Evolutionary conservation across 2,888 invertebrate genomes (phyloP), one percentile per base, ranked within the genome.

Genomic region (Dugesia japonica): DNA sequence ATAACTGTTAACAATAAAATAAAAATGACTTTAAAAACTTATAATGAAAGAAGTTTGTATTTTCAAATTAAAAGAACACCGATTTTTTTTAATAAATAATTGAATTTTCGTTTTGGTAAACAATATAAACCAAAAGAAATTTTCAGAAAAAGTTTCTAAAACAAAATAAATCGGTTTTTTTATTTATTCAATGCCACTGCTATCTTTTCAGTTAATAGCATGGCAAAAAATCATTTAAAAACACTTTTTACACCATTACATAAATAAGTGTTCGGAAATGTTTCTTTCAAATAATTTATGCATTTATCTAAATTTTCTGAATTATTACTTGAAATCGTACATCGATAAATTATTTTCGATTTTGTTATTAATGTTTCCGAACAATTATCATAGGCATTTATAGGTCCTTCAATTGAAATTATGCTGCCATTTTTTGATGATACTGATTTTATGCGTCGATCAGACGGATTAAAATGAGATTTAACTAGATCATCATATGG

Each of bases 251-350:
- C 56, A 56, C 56, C 56, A 56, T 56, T 56, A 20, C 56, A 23
- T 56, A 56, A 56, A 56, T 56, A 56, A 23, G 56, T 56, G 56
- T 56, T 56, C n/a, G 56, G 56, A n/a, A 56, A 56, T 1, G 56
- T 56, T 56, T 56, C 56, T n/a, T 56, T 56, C 23, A 56, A 56
- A 56, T 56, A 56, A n/a, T 56, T 56, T 4, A 56, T 56, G 56
- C 56, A 56, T 56, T 56, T 56, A 56, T 56, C 56, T n/a, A 56
- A 56, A n/a, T 23, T 56, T 56, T 56, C 56, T 4, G n/a, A 23
- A 23, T 56, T 56, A 56, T n/a, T 56, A 56, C 56, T 56, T n/a
- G 56, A n/a, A 56, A 56, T 56, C 4, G 56, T 56, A 56, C 56
- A 56, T 13, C 56, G 56, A 56, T 56, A 56, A 20, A 56, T 23